phyloP scores from a whole-genome alignment of 2,113 vertebrate genomes.

The Bothrops jararaca region DNA sequence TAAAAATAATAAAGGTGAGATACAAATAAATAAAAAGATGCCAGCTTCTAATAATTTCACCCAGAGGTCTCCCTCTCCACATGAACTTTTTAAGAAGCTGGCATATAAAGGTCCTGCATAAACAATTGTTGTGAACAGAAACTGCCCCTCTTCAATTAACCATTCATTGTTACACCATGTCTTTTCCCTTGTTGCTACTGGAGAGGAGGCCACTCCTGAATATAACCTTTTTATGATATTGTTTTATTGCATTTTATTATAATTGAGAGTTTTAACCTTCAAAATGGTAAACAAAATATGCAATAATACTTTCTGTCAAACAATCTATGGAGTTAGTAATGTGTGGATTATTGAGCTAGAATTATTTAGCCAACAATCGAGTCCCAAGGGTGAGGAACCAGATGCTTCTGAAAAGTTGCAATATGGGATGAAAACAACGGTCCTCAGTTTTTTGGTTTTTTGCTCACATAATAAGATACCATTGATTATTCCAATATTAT shows the following conservation, averaged over 20 bases:
- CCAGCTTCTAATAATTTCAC: neutral
- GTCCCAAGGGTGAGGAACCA: neutral
- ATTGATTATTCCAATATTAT: neutral
- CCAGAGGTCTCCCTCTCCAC: neutral
- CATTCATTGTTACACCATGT: neutral
- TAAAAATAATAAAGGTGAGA: no score
- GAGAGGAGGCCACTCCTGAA: neutral
- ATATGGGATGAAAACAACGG: neutral
- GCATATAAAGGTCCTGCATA: neutral
- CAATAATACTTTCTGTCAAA: neutral
- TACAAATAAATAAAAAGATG: neutral
- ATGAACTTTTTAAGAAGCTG: neutral
- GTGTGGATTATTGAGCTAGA: neutral
- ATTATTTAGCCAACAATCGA: neutral
- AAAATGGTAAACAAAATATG: neutral
- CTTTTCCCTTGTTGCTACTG: neutral
- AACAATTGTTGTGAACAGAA: neutral
- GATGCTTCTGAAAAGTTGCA: neutral
- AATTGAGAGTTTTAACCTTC: neutral
- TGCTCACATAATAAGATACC: neutral
- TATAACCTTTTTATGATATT: neutral
- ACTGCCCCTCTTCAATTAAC: no score
- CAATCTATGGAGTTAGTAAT: neutral
- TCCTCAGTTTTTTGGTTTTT: neutral
- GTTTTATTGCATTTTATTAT: neutral